Evolutionary conservation across 92 coral and sea anemone species (phyloP), one percentile per base, ranked within the genome.

Genomic region (Phenganax stokvisi): DNA sequence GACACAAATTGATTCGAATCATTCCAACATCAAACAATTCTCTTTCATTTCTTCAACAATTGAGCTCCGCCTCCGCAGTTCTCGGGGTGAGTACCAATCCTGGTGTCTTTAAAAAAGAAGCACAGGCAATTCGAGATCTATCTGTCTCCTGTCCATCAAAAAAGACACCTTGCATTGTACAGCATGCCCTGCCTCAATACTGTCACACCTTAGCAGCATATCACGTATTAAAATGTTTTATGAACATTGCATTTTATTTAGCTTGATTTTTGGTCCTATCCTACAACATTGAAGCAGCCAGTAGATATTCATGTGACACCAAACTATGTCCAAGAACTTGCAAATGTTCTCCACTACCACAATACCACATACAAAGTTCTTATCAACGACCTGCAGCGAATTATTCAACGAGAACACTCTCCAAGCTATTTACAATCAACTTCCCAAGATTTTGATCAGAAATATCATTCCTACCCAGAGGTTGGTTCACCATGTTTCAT

Each of bases 241-340:
- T 52, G 27, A 0, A 25, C 17, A 69, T 57, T 20, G 4, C 6
- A 74, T 57, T 13, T 6, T 12, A 10, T 37, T 58, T 63, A 93
- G 97, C 80, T 91, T 70, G 97, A 93, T 80, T 91, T 93, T 68
- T 93, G 97, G 97, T 72, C 92, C 17, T 93, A 87, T 58, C 97
- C 97, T 0, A 71, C 79, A 20, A 67, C 68, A 1, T 74, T 90
- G 3, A 78, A 84, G 6, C 79, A 77, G 10, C 85, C 86, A n/a
- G 97, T 93, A 13, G 89, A 85, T 29, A 89, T 93, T 56, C 96
- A 85, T 67, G 85, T 91, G 29, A 83, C 81, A 16, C 92, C 92
- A 5, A 81, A 73, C 37, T 78, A 87, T 12, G 54, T 82, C 10
- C 81, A 76, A 77, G 85, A 85, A 51, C 88, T 93, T 31, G 84